Percentiles rank a stretch among this genome's conserved stretches.
Evolutionary conservation across 2,888 invertebrate genomes (phyloP).

Genomic region (Eustalomyia histrio): DNA sequence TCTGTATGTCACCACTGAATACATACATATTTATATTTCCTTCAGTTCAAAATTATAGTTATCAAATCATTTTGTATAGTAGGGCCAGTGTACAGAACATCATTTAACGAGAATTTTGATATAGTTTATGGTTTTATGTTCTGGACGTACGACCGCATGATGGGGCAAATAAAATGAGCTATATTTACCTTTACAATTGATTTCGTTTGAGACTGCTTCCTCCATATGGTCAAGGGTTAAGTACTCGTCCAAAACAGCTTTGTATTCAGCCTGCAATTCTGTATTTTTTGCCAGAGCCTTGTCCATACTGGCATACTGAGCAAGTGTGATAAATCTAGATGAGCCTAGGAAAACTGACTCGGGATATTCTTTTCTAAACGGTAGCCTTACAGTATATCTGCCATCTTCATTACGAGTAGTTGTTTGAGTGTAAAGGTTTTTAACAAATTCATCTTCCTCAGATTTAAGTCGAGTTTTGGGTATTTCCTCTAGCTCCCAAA

Average conservation of each 20-base stretch:
- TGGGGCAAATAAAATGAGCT: constrained; percentile 41
- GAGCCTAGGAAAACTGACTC: not conserved
- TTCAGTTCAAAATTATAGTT: no score
- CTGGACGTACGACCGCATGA: no score
- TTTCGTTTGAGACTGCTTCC: not conserved
- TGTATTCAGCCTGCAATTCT: not conserved
- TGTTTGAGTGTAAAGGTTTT: constrained; percentile 24
- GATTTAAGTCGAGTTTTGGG: not conserved
- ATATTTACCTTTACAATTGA: no score
- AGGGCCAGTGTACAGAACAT: constrained; percentile 62
- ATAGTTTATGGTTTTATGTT: not conserved
- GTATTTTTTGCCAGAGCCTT: not conserved
- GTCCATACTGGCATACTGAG: not conserved
- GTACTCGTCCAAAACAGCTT: constrained; percentile 14
- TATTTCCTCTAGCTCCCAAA: constrained; percentile 31
- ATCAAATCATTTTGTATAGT: no score
- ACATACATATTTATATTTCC: not conserved
- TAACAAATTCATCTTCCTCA: constrained; percentile 18
- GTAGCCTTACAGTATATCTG: constrained; percentile 23
- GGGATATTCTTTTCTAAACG: constrained; percentile 18
- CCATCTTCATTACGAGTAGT: constrained; percentile 14
- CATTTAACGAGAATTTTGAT: no score
- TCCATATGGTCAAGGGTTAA: constrained; percentile 30
- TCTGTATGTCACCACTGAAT: no score
- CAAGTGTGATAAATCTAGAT: not conserved